These are phyloP conservation scores for Cataglyphis livida DNA, from an alignment of 2,888 invertebrate species.

Conservation along the genomic window DNA sequence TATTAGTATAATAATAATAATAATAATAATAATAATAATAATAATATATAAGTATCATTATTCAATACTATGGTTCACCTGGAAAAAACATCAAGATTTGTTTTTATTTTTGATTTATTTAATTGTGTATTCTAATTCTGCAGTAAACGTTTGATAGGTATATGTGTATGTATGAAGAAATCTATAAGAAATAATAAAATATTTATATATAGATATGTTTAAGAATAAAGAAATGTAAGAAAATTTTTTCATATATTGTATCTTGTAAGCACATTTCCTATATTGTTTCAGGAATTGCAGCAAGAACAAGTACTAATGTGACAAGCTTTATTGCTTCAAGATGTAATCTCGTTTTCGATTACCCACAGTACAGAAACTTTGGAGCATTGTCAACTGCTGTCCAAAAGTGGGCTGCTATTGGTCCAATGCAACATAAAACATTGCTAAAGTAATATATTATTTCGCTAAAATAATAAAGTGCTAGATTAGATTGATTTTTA, in stretches of 20 bases:
- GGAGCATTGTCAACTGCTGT: slow-evolving; percentile 57
- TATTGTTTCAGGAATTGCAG: slow-evolving; percentile 57
- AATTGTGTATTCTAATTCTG: not conserved
- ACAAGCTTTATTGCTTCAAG: slow-evolving; percentile 3
- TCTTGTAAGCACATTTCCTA: not conserved
- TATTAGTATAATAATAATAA: no score
- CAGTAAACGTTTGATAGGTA: not conserved
- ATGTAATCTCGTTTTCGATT: slow-evolving; percentile 22
- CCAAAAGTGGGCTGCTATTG: slow-evolving; percentile 25
- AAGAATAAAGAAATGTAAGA: not conserved
- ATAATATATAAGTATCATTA: no score
- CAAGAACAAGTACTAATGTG: slow-evolving; percentile 23
- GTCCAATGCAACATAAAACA: slow-evolving; percentile 6
- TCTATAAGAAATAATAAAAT: not conserved
- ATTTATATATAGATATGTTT: not conserved
- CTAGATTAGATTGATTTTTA: not conserved
- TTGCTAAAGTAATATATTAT: slow-evolving; percentile 21
- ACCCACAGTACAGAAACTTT: slow-evolving; percentile 53
- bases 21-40: no score
- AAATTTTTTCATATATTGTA: not conserved
- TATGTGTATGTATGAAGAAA: not conserved
- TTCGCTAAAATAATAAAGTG: not conserved
- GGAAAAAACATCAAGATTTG: not conserved
- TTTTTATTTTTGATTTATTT: not conserved
- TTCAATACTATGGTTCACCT: not conserved